Evolutionary conservation across 2,797 vertebrate genomes (phyloP), one percentile per base, ranked within the genome.

Genomic region (Micromesistius poutassou): DNA sequence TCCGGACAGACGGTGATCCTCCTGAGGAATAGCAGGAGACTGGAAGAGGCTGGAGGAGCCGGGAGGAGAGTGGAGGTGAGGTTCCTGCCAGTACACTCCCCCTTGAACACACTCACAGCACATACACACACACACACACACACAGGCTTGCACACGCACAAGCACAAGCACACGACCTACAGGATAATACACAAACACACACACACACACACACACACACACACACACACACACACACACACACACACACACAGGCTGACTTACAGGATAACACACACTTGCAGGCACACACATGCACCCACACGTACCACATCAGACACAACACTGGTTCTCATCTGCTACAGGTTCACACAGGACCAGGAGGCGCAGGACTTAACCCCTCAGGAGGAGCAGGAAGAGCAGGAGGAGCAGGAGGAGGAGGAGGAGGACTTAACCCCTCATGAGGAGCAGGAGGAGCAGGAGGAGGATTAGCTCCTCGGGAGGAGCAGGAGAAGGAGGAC

Each of bases 341-440:
- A 78, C 92, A 92, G 91, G 92, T 94, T 93, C 81, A 82, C 90
- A 93, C 92, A 62, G 55, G n/a, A 62, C 22, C 9, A 62, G 55
- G 55, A 3, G n/a, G 55, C 22, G 50, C 12, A 62, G 55, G 12
- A 55, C 6, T 46, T 46, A 46, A 46, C 42, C 42, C 13, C 2
- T 13, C 22, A 62, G 55, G 55, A 62, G 55, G 55, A 62, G 22
- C 4, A 62, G 55, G 55, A 62, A 16, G 46, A 62, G 55, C 8
- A 25, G 46, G 46, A 62, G 55, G n/a, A 25, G 22, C 10, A 46
- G 42, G 42, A 46, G 42, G 13, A 46, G 42, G 7, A 46, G 42
- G 42, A 46, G 42, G 42, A 46, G 42, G 42, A 31, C 31, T 31
- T 31, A 31, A 31, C 31, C 31, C 31, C 6, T 7, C 38, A 46